These are phyloP conservation scores for Chelon labrosus DNA, from an alignment of 2,797 vertebrate species.

Conservation along the genomic window DNA sequence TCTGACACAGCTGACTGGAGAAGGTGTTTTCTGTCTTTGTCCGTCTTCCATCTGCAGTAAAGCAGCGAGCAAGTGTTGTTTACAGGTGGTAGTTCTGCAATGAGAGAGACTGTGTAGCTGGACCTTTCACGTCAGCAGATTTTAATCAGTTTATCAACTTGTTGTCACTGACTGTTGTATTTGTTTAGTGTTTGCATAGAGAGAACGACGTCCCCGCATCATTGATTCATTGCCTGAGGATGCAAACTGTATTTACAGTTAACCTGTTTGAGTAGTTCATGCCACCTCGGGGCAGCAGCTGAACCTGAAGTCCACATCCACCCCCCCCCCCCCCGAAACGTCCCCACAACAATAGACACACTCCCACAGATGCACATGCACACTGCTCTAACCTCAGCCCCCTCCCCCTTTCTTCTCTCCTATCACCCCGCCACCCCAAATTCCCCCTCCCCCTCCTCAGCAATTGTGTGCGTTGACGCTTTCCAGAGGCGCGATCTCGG, in stretches of 20 bases:
- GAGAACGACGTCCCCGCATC: neutral
- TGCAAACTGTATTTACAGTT: slow-evolving; percentile 39
- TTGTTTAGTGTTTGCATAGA: slow-evolving; percentile 50
- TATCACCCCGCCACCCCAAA: slow-evolving; percentile 52
- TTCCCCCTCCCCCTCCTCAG: slow-evolving; percentile 68
- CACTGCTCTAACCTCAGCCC: slow-evolving; percentile 68
- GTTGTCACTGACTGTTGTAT: slow-evolving; percentile 16
- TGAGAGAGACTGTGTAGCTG: too few relatives aligned
- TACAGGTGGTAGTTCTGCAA: slow-evolving; percentile 8
- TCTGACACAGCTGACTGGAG: slow-evolving; percentile 44
- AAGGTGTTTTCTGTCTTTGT: slow-evolving; percentile 31
- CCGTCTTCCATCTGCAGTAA: neutral
- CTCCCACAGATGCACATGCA: slow-evolving; percentile 64
- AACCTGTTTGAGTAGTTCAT: neutral
- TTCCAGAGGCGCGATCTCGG: slow-evolving; percentile 72
- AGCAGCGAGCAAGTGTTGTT: slow-evolving; percentile 1
- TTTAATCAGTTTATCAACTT: slow-evolving; percentile 22
- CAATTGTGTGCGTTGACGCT: slow-evolving; percentile 79
- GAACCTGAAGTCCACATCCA: slow-evolving; percentile 66
- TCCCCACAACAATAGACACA: slow-evolving; percentile 80
- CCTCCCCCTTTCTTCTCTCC: slow-evolving; percentile 38
- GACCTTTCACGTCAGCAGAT: slow-evolving; percentile 1
- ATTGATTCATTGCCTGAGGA: slow-evolving; percentile 23
- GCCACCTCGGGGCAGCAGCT: slow-evolving; percentile 50
- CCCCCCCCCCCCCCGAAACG: slow-evolving; percentile 48